Base-by-base conservation (phyloP, 2,888 invertebrate species). In the Lymantria monacha region DNA sequence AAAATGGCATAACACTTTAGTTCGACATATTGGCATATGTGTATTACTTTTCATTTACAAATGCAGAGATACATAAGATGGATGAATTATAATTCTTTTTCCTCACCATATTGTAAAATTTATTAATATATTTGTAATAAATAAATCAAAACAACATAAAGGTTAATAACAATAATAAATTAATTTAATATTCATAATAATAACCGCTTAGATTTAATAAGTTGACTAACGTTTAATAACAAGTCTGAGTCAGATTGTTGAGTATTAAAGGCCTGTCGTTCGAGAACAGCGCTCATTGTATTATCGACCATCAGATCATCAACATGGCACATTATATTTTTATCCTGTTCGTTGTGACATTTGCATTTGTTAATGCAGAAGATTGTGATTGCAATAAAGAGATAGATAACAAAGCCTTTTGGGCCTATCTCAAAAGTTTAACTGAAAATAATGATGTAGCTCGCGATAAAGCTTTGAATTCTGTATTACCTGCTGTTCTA, bases 401-500 rank as follows among this genome's bases (percentile, higher is more conserved):
- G 1, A 14, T 9, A 0, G 53, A 53, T 2, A 49, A 45, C 9
- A 0, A 43, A 30, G 46, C 30, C 8, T 11, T 53, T 1, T 49
- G 43, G 49, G 12, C 31, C 0, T 46, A 49, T 36, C 12, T 53
- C 1, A 49, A 31, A 14, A 45, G n/a, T 31, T 8, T 53, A 8
- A 42, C 48, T 0, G 3, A 11, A 22, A 13, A 53, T 1, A 14
- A 14, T 3, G 42, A 52, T n/a, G 37, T 8, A 1, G 5, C 10
- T 2, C 7, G 10, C 1, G 48, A 53, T 2, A 44, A 44, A n/a
- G 22, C 9, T 2, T n/a, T 9, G 0, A 22, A 38, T 8, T 42
- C 42, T 12, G 49, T 53, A 1, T n/a, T 46, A 2, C 53, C 53
- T 7, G 53, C 33, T 9, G 43, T 53, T n/a, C 33, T 53, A 22